Evolutionary conservation across 2,113 vertebrate species (phyloP), one percentile per base, ranked within the genome.

Genomic region (Machaerirhynchus nigripectus): DNA sequence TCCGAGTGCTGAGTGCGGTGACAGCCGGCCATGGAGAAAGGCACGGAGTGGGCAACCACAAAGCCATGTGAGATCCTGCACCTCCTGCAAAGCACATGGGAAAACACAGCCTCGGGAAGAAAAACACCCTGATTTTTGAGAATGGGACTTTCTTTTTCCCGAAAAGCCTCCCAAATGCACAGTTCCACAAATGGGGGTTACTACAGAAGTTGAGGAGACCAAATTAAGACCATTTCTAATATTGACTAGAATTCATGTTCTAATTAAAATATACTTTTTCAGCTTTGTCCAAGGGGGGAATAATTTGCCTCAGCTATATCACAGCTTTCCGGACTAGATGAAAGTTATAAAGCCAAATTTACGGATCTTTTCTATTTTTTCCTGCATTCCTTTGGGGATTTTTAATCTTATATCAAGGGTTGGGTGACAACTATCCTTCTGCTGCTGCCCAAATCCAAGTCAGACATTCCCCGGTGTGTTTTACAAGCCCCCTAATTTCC

Each of bases 1-100:
- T 6, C 57, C 2, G 10, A 1, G 3, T 92, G 68, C 61, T 4
- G 8, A 69, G 49, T 3, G 1, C 0, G 2, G 47, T 11, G 52
- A 69, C 28, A 35, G 59, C 19, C 1, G 0, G 22, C 12, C 49
- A 22, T 1, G 6, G 1, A 65, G 40, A 76, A 21, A 22, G 55
- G 55, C 63, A 60, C 1, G 0, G n/a, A 59, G 68, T 2, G 1
- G 27, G 30, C 40, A 86, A 23, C 26, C 71, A 56, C 5, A 67
- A 71, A 65, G 31, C 20, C 56, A 17, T 0, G 2, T 9, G 28
- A 85, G 81, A 81, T 20, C 46, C 63, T 39, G 39, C 44, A 12
- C 39, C 55, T 60, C 50, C 64, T 31, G 23, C 79, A 61, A 46
- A 65, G 37, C 37, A 50, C 0, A 0, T 9, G 53, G 17, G 57